Evolutionary conservation across 1,140 invertebrate species (phyloP).

Genomic region (Aphaenogaster ashmeadi): DNA sequence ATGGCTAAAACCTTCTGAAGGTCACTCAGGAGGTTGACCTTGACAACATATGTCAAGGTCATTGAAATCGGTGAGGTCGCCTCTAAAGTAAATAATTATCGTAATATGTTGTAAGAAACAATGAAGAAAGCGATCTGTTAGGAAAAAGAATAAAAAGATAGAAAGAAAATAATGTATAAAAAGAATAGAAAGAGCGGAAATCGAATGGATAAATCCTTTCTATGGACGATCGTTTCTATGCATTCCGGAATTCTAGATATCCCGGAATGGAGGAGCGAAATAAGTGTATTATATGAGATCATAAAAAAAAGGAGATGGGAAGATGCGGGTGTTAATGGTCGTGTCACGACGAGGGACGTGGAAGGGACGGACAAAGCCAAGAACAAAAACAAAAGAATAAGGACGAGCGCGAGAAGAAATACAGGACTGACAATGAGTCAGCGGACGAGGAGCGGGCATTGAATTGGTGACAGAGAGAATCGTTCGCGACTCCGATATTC

Average conservation of each 20-base stretch:
- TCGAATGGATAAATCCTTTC: neutral
- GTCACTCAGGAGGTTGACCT: too few relatives aligned
- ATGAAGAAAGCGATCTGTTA: neutral
- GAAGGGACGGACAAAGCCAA: neutral
- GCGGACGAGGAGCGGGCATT: neutral
- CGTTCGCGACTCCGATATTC: neutral
- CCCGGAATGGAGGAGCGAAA: neutral
- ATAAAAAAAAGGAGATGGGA: neutral
- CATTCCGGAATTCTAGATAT: too few relatives aligned
- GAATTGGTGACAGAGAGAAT: slow-evolving; percentile 9
- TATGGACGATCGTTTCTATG: too few relatives aligned
- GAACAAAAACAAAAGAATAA: neutral
- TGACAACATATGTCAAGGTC: too few relatives aligned
- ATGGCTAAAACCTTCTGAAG: too few relatives aligned
- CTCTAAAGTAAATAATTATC: too few relatives aligned
- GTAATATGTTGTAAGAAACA: neutral
- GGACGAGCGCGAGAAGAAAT: neutral
- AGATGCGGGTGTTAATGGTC: neutral
- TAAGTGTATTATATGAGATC: neutral
- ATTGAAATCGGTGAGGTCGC: too few relatives aligned
- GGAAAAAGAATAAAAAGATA: neutral
- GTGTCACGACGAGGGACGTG: neutral
- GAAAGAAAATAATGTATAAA: neutral
- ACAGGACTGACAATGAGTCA: neutral
- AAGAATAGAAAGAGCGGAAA: neutral